Evolutionary conservation across 1,140 invertebrate species (phyloP), one percentile per base, ranked within the genome.

Genomic region (Magallana gigas): DNA sequence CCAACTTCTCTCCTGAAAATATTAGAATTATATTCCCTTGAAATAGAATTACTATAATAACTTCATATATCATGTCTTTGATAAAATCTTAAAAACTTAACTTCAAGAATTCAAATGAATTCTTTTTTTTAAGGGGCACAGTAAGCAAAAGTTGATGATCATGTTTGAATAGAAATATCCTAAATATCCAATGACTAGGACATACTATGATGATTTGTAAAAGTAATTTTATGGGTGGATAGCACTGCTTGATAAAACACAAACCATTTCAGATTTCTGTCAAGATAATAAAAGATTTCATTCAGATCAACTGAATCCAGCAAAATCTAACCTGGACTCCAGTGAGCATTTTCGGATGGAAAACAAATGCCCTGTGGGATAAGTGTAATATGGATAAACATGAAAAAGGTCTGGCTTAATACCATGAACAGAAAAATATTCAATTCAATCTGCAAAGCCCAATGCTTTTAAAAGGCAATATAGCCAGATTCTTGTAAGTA

Each of bases 141-240:
- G 23, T 23, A 23, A 23, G 23, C 23, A 23, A 23, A 23, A 23
- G 23, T 23, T 23, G 23, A 23, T 0, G 23, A 23, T 23, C 23
- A 23, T 23, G 23, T 23, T 23, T 23, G 23, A 23, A 23, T 1
- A 23, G 23, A 23, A 23, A 23, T 23, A 23, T 23, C 23, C 23
- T 23, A 23, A 23, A 23, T 23, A 23, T 23, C 23, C 23, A 23
- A 23, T 23, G 23, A 23, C 23, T 23, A 23, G 23, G 23, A 23
- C 23, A 23, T 23, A 23, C 23, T 23, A 23, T 23, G 23, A 23
- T 23, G 23, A 18, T 29, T 76, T 18, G 23, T 9, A 29, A 76
- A 76, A 29, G 68, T 23, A 76, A 76, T 76, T 76, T 76, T 29
- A 76, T 76, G 68, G 68, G 68, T 76, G 68, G 68, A 36, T 76